Conservation (phyloP, 2,888 invertebrate genomes). For the Vesta saturnalis region DNA sequence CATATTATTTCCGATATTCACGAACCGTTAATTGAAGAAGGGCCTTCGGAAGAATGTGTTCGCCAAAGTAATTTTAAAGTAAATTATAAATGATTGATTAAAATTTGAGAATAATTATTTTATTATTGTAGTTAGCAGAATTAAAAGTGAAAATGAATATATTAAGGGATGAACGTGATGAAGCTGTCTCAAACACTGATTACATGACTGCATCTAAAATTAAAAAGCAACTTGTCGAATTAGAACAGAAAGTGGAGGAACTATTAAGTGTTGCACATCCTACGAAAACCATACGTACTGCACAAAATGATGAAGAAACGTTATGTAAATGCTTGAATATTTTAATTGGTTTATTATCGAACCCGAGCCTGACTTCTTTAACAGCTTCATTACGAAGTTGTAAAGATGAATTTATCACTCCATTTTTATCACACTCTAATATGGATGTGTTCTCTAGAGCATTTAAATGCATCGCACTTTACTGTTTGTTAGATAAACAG, state of each 20-base stretch:
- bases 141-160: conserved; percentile 49
- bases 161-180: conserved; percentile 46
- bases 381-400: conserved; percentile 35
- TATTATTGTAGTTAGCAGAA: conserved; percentile 45
- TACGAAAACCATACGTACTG: conserved; percentile 18
- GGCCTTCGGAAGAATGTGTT: conserved; percentile 26
- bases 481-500: conserved; percentile 44
- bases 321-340: conserved; percentile 47
- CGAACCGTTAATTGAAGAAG: conserved; percentile 44
- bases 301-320: conserved; percentile 44
- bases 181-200: conserved; percentile 47
- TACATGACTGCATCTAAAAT: conserved; percentile 45
- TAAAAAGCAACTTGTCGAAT: conserved; percentile 42
- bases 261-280: conserved; percentile 23
- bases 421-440: conserved; percentile 38
- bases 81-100: not conserved
- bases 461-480: conserved; percentile 45
- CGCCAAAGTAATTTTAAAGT: conserved; percentile 44
- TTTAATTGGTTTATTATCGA: conserved; percentile 40
- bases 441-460: conserved; percentile 47
- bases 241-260: conserved; percentile 44
- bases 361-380: conserved; percentile 28
- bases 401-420: conserved; percentile 48
- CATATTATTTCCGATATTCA: conserved; percentile 50
- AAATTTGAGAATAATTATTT: not conserved